Evolutionary conservation across 2,113 vertebrate species (phyloP).

Genomic region (Barnardius zonarius): DNA sequence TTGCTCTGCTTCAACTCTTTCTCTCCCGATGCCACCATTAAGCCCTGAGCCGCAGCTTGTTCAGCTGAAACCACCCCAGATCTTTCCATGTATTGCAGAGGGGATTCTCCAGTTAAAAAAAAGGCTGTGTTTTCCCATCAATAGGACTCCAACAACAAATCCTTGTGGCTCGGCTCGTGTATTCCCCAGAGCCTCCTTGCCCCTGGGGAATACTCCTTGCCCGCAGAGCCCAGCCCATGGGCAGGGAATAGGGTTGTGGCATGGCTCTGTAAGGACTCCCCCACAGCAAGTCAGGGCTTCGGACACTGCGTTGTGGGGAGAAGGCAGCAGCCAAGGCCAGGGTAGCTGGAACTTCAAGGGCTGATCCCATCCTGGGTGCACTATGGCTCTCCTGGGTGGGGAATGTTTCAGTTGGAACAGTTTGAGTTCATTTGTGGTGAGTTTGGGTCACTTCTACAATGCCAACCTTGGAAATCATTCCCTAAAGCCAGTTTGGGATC

Average conservation of each 20-base stretch:
- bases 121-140: neutral
- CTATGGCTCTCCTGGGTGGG: accelerated
- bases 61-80: neutral
- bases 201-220: no score
- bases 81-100: neutral
- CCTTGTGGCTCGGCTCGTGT: accelerated
- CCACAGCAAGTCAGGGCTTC: accelerated
- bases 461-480: neutral
- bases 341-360: neutral
- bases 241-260: neutral
- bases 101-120: neutral
- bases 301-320: accelerated
- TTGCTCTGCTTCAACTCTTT: neutral
- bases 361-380: neutral
- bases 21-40: neutral
- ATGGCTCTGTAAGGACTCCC: neutral
- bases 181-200: neutral
- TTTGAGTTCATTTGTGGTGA: neutral
- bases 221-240: neutral
- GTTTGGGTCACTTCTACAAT: neutral
- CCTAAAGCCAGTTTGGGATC: neutral
- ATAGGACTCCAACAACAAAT: neutral
- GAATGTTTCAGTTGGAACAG: neutral
- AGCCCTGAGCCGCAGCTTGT: neutral
- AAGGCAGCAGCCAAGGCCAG: accelerated